Evolutionary conservation across 2,113 vertebrate species (phyloP).

Genomic region (Toxotes jaculatrix): DNA sequence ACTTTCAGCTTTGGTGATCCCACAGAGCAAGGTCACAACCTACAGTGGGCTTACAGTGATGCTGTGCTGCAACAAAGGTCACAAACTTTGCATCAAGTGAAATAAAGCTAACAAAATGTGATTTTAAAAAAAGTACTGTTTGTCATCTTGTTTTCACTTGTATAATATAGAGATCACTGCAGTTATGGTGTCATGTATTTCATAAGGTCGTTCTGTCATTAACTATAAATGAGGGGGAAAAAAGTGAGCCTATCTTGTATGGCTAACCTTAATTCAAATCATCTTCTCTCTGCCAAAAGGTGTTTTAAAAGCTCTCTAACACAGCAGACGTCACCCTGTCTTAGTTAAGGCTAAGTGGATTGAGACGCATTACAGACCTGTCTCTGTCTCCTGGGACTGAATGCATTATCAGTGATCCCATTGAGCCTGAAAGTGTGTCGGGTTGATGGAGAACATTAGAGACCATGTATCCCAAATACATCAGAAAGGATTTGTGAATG

Average conservation of each 20-base stretch:
- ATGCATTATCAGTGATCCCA: conserved; percentile 15
- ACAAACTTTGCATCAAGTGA: too few species aligned
- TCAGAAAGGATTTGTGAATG: neutral
- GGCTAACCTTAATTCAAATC: neutral
- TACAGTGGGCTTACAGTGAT: neutral
- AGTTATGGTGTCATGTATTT: neutral
- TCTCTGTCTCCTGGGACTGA: conserved; percentile 31
- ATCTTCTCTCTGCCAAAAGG: neutral
- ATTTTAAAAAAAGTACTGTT: too few species aligned
- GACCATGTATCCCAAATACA: conserved; percentile 11
- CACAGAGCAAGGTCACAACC: neutral
- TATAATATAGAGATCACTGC: neutral
- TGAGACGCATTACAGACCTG: conserved; percentile 48
- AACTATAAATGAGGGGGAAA: neutral
- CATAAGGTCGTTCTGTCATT: neutral
- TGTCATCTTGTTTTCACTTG: too few species aligned
- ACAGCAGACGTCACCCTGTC: conserved; percentile 19
- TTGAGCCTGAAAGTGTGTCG: conserved; percentile 21
- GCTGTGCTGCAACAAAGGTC: too few species aligned
- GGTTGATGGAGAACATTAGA: conserved; percentile 36
- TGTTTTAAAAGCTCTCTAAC: conserved; percentile 1
- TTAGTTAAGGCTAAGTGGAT: conserved; percentile 58
- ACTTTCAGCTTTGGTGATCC: conserved; percentile 1
- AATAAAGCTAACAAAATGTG: too few species aligned
- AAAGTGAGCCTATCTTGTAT: neutral